Evolutionary conservation across 2,113 vertebrate genomes (phyloP), one percentile per base, ranked within the genome.

Genomic region (Casuarius casuarius): DNA sequence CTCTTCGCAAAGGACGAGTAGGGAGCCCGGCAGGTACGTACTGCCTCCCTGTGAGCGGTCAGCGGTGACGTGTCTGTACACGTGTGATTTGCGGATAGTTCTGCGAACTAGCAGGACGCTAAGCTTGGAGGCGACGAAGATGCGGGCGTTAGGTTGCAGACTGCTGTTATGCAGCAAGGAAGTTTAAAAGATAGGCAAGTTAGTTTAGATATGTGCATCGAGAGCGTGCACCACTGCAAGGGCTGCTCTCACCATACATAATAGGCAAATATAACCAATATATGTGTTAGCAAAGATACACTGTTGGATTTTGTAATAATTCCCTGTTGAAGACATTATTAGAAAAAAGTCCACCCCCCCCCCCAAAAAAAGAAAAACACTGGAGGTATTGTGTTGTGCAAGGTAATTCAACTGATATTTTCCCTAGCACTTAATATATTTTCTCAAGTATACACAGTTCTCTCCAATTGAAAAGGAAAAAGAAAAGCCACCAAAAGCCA

Each of bases 1-100:
- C 38, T 38, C 38, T 38, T 38, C 38, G 38, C 38, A 38, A 38
- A 38, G 38, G 38, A 38, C 38, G 7, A 38, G 38, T 38, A 38
- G 38, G 38, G 38, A 38, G 38, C 38, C 7, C 38, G 38, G 38
- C 42, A 9, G 42, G 2, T 2, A 7, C 0, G 14, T 3, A 33
- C 4, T 18, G 16, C 6, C 2, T 14, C 0, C 8, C 54, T 2
- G 35, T 2, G 7, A 21, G 8, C 28, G 6, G 6, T 9, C 6
- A 8, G 7, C 10, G 42, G 42, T 42, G 42, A 42, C 38, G 8
- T 38, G 38, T 38, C 38, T 38, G 38, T 8, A 38, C 38, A 38
- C 38, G 38, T 8, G 38, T 38, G 38, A 38, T 38, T 38, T 38
- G 38, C 38, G 38, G 38, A 38, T 38, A 38, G 38, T 38, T 42